Evolutionary conservation across 2,797 vertebrate genomes (phyloP).

Genomic region (Megaceryle alcyon): DNA sequence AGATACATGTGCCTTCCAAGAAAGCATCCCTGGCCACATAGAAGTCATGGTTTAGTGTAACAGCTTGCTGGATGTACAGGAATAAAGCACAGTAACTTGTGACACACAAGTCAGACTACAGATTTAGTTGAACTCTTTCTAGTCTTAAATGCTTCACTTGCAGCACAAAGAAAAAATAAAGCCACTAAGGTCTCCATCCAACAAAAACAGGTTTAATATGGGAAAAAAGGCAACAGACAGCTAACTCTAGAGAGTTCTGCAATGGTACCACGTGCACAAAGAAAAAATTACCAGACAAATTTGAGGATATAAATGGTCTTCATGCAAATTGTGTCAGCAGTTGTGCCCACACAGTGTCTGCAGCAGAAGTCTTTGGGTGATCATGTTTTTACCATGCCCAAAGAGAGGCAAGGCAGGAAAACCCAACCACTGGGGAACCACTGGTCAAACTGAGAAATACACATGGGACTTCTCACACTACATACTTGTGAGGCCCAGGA

Average conservation of each 20-base stretch:
- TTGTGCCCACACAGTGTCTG: background rate
- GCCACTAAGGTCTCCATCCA: background rate
- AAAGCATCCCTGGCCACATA: background rate
- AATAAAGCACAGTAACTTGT: background rate
- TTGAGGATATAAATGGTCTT: conserved; percentile 33
- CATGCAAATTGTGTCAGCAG: conserved; percentile 32
- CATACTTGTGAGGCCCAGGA: background rate
- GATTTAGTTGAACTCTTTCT: background rate
- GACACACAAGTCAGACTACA: background rate
- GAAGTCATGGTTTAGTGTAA: background rate
- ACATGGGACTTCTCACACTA: background rate
- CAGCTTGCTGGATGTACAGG: background rate
- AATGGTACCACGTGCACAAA: background rate
- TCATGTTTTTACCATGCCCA: background rate
- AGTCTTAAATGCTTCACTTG: background rate
- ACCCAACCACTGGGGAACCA: background rate
- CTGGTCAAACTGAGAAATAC: background rate
- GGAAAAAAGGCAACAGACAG: background rate
- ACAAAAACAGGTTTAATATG: background rate
- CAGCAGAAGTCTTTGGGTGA: background rate
- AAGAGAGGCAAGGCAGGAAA: background rate
- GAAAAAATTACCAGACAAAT: background rate
- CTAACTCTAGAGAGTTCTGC: background rate
- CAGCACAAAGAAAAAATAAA: background rate
- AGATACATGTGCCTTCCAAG: background rate